A percentile compares a stretch with the other conserved stretches of the same genome.
Conservation (phyloP, 2,888 invertebrate genomes). For the Drosophila paramelanica region DNA sequence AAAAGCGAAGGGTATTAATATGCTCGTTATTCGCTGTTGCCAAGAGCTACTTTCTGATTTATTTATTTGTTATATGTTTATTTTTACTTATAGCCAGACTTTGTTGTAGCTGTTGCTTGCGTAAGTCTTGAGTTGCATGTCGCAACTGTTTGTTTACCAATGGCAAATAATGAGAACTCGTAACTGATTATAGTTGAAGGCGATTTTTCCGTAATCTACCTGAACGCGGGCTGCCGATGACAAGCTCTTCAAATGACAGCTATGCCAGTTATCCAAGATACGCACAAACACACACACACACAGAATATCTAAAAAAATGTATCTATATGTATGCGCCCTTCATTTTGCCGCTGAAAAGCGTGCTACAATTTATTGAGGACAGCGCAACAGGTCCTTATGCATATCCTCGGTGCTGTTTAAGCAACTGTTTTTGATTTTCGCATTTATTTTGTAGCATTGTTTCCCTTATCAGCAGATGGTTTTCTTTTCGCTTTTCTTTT, state of each 20-base stretch:
- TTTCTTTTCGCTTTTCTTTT: neutral
- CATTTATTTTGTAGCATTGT: conserved; percentile 22
- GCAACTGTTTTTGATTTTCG: conserved; percentile 26
- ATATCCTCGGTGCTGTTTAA: neutral
- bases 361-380: conserved; percentile 1
- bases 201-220: conserved; percentile 1
- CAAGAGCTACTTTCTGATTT: neutral
- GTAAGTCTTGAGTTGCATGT: conserved; percentile 3
- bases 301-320: conserved; percentile 1
- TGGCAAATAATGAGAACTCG: conserved; percentile 6
- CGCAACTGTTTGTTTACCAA: conserved; percentile 8
- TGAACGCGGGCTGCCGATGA: conserved; percentile 18
- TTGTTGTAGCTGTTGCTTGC: conserved; percentile 1
- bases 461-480: conserved; percentile 16
- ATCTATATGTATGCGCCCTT: neutral
- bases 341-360: conserved; percentile 16
- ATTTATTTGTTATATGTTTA: conserved; percentile 1
- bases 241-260: conserved; percentile 30
- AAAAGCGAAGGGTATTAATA: too few relatives aligned
- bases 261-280: conserved; percentile 1
- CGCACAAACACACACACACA: neutral
- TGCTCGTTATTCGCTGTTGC: neutral
- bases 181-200: conserved; percentile 26
- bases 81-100: conserved; percentile 8
- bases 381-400: conserved; percentile 22